phyloP scores from a whole-genome alignment of 2,797 vertebrate genomes.

The Knipowitschia caucasica region DNA sequence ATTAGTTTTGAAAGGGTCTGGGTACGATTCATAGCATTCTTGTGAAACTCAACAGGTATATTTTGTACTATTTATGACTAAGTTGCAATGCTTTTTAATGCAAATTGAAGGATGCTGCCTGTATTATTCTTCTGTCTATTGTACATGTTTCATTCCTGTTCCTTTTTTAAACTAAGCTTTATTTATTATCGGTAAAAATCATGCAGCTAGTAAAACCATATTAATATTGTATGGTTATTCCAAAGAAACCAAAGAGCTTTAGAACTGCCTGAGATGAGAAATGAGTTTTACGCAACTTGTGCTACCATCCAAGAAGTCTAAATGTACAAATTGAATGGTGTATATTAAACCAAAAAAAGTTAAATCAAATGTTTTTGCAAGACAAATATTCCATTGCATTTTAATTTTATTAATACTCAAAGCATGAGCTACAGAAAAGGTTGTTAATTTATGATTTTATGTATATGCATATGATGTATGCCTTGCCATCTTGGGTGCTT shows the following conservation, averaged over 20 bases:
- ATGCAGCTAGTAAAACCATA: slow-evolving; percentile 71
- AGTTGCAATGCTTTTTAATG: slow-evolving; percentile 38
- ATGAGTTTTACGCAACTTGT: slow-evolving; percentile 30
- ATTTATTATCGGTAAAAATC: slow-evolving; percentile 51
- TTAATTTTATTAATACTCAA: slow-evolving; percentile 64
- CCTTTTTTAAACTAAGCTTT: slow-evolving; percentile 28
- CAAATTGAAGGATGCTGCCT: slow-evolving; percentile 22
- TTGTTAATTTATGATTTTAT: slow-evolving; percentile 77
- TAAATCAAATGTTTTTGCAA: slow-evolving; percentile 57
- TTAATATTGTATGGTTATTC: slow-evolving; percentile 52
- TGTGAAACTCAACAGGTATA: slow-evolving; percentile 38
- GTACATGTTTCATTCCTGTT: slow-evolving; percentile 50
- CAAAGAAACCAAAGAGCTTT: slow-evolving; percentile 58
- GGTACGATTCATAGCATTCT: slow-evolving; percentile 25
- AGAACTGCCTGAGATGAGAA: slow-evolving; percentile 55
- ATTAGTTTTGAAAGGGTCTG: too few relatives aligned
- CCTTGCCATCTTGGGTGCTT: slow-evolving; percentile 74
- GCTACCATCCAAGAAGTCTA: slow-evolving; percentile 45
- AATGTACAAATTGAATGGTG: slow-evolving; percentile 55
- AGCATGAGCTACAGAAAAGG: slow-evolving; percentile 75
- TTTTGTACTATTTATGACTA: slow-evolving; percentile 41
- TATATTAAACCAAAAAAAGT: slow-evolving; percentile 60
- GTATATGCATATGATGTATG: too few relatives aligned
- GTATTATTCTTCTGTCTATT: slow-evolving; percentile 50
- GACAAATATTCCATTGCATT: slow-evolving; percentile 50